phyloP scores from a whole-genome alignment of 2,888 invertebrate genomes.

The Drosophila fulvimacula region DNA sequence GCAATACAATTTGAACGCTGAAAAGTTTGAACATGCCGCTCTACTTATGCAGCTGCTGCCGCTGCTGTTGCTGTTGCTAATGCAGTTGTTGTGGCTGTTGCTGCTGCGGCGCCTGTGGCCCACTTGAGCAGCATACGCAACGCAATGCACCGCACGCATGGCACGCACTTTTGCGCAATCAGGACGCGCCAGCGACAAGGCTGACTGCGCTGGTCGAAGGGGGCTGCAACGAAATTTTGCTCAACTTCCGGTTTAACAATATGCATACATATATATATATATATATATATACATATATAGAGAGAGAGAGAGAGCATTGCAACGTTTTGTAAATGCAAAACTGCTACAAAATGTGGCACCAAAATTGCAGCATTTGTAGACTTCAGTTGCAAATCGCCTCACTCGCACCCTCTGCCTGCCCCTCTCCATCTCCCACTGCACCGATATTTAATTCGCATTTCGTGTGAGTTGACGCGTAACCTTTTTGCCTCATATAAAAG shows the following conservation, averaged over 20 bases:
- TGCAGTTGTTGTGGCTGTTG: conserved; percentile 8
- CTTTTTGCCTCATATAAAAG: conserved; percentile 67
- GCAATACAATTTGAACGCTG: conserved; percentile 75
- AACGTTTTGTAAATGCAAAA: conserved; percentile 44
- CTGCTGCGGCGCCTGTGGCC: conserved; percentile 44
- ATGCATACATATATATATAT: neutral
- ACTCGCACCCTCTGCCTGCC: neutral
- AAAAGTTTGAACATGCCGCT: conserved; percentile 79
- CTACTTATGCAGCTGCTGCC: conserved; percentile 64
- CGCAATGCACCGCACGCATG: conserved; percentile 46
- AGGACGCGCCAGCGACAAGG: conserved; percentile 50
- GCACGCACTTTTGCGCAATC: conserved; percentile 77
- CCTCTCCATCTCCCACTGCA: neutral
- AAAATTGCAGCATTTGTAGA: conserved; percentile 33
- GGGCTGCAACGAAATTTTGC: conserved; percentile 17
- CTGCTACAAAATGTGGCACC: conserved; percentile 47
- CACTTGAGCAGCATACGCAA: conserved; percentile 66
- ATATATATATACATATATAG: too few species aligned
- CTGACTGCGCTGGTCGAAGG: neutral
- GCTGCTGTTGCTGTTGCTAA: conserved; percentile 3
- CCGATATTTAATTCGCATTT: conserved; percentile 76
- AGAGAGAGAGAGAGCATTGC: neutral
- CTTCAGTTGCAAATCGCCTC: neutral
- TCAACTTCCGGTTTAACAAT: conserved; percentile 57
- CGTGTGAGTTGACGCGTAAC: conserved; percentile 81